Evolutionary conservation across 2,113 vertebrate species (phyloP).

Genomic region (Melanotaenia duboulayi): DNA sequence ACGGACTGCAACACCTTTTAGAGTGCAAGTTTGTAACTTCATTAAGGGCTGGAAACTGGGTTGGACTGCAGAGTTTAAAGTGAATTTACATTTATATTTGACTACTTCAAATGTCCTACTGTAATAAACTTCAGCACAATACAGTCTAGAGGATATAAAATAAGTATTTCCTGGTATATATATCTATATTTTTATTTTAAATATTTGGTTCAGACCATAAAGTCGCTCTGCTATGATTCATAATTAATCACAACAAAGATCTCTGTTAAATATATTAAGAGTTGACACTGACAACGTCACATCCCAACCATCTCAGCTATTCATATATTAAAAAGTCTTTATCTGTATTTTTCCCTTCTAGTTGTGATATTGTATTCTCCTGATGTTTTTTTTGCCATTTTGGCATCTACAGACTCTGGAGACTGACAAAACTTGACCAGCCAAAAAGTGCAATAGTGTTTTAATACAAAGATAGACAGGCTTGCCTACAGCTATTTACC

Average conservation of each 20-base stretch:
- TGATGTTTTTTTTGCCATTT: constrained; percentile 33
- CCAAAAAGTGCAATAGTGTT: constrained; percentile 79
- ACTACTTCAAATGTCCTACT: constrained; percentile 47
- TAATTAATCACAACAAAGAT: not conserved
- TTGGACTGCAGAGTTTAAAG: constrained; percentile 46
- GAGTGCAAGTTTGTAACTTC: constrained; percentile 58
- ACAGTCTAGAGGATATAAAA: constrained; percentile 39
- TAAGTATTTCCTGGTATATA: constrained; percentile 33
- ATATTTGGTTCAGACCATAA: constrained; percentile 10
- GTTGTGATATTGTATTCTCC: constrained; percentile 52
- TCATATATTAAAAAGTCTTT: constrained; percentile 22
- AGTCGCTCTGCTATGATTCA: constrained; percentile 15
- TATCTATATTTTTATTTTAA: constrained; percentile 9
- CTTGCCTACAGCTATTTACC: constrained; percentile 74
- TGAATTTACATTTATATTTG: constrained; percentile 45
- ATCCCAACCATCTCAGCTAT: constrained; percentile 26
- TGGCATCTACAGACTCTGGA: constrained; percentile 50
- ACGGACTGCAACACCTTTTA: constrained; percentile 50
- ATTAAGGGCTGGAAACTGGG: constrained; percentile 74
- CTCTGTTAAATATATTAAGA: not conserved
- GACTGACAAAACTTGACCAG: constrained; percentile 73
- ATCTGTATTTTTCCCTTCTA: constrained; percentile 47
- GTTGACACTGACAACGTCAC: constrained; percentile 8
- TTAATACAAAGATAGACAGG: constrained; percentile 61
- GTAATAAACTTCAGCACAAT: constrained; percentile 72